A percentile compares a stretch with the other conserved stretches of the same genome.
Conservation (phyloP, 2,888 invertebrate species). For the Conus canariensis region DNA sequence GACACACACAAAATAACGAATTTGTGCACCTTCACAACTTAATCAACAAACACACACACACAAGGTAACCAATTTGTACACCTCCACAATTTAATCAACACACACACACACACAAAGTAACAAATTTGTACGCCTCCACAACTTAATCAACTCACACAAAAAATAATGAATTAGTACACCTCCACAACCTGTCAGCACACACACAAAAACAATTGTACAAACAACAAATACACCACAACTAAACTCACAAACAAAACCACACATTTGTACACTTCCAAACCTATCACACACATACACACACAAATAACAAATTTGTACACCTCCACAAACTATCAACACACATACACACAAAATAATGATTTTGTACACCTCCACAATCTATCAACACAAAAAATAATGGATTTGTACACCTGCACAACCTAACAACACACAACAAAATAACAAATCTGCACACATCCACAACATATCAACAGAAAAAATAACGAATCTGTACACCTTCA, state of each 20-base stretch:
- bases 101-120: not conserved
- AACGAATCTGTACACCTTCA: not conserved
- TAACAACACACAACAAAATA: not conserved
- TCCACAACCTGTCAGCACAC: not conserved
- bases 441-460: not conserved
- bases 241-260: not conserved
- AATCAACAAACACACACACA: not conserved
- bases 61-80: not conserved
- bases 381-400: too few species aligned
- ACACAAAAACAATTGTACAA: too few species aligned
- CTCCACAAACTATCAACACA: not conserved
- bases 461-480: not conserved
- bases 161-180: not conserved
- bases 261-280: not conserved
- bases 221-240: not conserved
- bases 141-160: not conserved
- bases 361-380: too few species aligned
- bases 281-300: not conserved
- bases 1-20: constrained; percentile 42
- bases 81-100: too few species aligned
- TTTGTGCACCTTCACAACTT: not conserved
- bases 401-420: too few species aligned
- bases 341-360: not conserved
- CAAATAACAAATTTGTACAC: not conserved
- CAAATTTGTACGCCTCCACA: not conserved